Percentiles rank a stretch among this genome's conserved stretches.
Evolutionary conservation across 1,140 invertebrate species (phyloP).

Genomic region (Contarinia nasturtii): DNA sequence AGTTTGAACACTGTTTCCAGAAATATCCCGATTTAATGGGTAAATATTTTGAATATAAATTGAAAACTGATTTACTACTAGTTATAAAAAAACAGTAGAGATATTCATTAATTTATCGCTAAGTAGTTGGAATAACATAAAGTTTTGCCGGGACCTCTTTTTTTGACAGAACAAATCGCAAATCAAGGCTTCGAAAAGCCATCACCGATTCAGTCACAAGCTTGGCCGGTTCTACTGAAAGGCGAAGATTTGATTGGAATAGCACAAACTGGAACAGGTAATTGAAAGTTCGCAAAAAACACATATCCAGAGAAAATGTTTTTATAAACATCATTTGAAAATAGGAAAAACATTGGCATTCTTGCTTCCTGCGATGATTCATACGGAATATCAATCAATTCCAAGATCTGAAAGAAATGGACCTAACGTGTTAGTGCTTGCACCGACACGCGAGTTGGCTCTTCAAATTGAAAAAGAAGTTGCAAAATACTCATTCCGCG

Average conservation of each 20-base stretch:
- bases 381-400: conserved; percentile 60
- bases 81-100: too few relatives aligned
- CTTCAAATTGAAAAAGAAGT: conserved; percentile 81
- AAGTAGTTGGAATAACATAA: too few relatives aligned
- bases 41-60: too few relatives aligned
- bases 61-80: too few relatives aligned
- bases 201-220: conserved; percentile 79
- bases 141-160: too few relatives aligned
- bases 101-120: too few relatives aligned
- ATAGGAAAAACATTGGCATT: conserved; percentile 65
- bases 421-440: conserved; percentile 69
- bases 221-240: conserved; percentile 71
- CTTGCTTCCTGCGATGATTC: conserved; percentile 72
- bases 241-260: conserved; percentile 84
- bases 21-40: conserved; percentile 61
- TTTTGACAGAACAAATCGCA: conserved; percentile 48
- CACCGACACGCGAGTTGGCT: conserved; percentile 79
- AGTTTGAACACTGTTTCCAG: conserved; percentile 70
- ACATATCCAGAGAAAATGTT: too few relatives aligned
- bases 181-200: conserved; percentile 66
- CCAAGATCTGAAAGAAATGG: conserved; percentile 48
- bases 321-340: too few relatives aligned
- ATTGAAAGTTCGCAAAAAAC: too few relatives aligned
- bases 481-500: conserved; percentile 64
- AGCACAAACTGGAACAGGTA: conserved; percentile 77